Evolutionary conservation across 2,113 vertebrate genomes (phyloP).

Genomic region (Gambusia holbrooki): DNA sequence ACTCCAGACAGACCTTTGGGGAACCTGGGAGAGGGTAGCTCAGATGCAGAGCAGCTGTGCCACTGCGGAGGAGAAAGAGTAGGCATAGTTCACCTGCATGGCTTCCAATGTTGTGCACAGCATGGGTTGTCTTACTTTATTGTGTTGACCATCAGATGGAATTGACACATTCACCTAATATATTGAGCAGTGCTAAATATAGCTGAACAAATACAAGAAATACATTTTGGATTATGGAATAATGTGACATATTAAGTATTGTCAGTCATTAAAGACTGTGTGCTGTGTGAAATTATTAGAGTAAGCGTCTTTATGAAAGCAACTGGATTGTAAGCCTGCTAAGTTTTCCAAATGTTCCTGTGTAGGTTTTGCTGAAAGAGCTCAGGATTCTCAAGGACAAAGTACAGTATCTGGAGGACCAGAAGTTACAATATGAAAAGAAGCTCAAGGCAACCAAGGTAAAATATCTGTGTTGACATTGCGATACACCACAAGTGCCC

Average conservation of each 20-base stretch:
- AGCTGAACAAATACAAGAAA: neutral
- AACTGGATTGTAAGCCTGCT: neutral
- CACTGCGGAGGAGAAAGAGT: constrained; percentile 85
- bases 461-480: constrained; percentile 60
- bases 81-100: constrained; percentile 83
- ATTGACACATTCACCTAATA: constrained; percentile 7
- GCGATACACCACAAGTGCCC: constrained; percentile 20
- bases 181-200: neutral
- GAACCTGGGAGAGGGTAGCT: constrained; percentile 59
- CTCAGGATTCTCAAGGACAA: constrained; percentile 90
- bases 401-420: constrained; percentile 93
- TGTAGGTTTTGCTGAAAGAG: constrained; percentile 88
- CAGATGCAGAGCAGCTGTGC: constrained; percentile 81
- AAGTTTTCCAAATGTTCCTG: neutral
- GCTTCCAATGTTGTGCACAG: constrained; percentile 37
- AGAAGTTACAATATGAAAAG: constrained; percentile 92
- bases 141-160: constrained; percentile 21
- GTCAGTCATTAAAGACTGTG: neutral
- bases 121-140: constrained; percentile 42
- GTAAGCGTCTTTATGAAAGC: neutral
- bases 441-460: constrained; percentile 95
- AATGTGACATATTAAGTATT: constrained; percentile 6
- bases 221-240: neutral
- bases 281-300: constrained; percentile 10
- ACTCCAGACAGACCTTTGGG: constrained; percentile 38